Conservation (phyloP, 37 sponge, comb jelly and placozoan genomes). For the Spongilla lacustris region DNA sequence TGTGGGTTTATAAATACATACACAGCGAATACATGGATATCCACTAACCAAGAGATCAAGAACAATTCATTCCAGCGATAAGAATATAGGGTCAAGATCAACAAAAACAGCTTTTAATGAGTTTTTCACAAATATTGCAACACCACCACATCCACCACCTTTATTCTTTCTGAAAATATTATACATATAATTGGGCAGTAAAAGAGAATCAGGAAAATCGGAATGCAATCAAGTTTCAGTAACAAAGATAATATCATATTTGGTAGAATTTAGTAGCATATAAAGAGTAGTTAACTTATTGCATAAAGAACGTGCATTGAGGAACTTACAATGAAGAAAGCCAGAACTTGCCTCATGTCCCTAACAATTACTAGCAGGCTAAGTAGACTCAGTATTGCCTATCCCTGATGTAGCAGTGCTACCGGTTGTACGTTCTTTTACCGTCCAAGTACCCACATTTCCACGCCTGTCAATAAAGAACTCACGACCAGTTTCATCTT, state of each 20-base stretch:
- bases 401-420: background rate
- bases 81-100: background rate
- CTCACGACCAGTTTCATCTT: conserved; percentile 1
- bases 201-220: background rate
- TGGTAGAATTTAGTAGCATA: background rate
- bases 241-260: conserved; percentile 1
- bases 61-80: background rate
- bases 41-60: conserved; percentile 1
- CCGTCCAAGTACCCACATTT: background rate
- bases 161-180: background rate
- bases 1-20: background rate
- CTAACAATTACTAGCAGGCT: background rate
- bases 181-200: background rate
- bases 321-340: background rate
- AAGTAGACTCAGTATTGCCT: no score
- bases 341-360: background rate
- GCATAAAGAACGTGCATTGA: conserved; percentile 1
- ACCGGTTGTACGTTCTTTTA: background rate
- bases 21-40: background rate
- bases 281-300: background rate
- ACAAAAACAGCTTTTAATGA: background rate
- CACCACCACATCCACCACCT: background rate
- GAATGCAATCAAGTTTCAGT: background rate
- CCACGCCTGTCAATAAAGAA: conserved; percentile 1
- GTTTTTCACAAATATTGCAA: conserved; percentile 1